Evolutionary conservation across 2,113 vertebrate species (phyloP).

Genomic region (Bostrychus sinensis): DNA sequence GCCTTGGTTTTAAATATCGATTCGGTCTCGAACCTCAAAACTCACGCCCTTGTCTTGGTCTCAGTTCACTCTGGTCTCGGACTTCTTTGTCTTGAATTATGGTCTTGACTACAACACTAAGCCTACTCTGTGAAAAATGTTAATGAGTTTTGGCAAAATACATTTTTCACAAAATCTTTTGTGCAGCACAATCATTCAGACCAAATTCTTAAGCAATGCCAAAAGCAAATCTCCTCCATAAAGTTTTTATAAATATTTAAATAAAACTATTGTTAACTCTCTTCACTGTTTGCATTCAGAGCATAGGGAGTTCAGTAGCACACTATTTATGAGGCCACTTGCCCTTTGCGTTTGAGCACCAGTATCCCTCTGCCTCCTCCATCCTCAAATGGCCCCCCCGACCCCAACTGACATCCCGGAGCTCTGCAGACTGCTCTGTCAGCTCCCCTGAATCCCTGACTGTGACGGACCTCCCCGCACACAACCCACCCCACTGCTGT

Average conservation of each 20-base stretch:
- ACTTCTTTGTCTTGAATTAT: no score
- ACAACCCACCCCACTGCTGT: neutral
- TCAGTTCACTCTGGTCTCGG: no score
- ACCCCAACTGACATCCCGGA: slow-evolving; percentile 40
- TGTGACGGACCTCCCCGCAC: slow-evolving; percentile 20
- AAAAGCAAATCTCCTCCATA: neutral
- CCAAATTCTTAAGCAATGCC: no score
- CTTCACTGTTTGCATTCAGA: neutral
- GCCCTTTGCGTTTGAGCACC: slow-evolving; percentile 17
- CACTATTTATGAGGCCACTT: slow-evolving; percentile 10
- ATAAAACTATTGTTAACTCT: neutral
- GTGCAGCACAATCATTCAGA: no score
- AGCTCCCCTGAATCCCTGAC: slow-evolving; percentile 31
- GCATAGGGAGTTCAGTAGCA: slow-evolving; percentile 6
- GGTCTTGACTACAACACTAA: no score
- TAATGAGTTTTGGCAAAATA: no score
- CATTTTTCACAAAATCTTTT: no score
- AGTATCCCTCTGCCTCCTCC: slow-evolving; percentile 32
- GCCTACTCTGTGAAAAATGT: no score
- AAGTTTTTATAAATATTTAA: neutral
- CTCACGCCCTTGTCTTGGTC: no score
- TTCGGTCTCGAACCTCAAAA: no score
- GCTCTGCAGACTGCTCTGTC: slow-evolving; percentile 50
- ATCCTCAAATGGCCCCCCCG: slow-evolving; percentile 37
- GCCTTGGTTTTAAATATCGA: no score